phyloP scores from a whole-genome alignment of 2,797 vertebrate genomes.

The Rhinichthys osculus region DNA sequence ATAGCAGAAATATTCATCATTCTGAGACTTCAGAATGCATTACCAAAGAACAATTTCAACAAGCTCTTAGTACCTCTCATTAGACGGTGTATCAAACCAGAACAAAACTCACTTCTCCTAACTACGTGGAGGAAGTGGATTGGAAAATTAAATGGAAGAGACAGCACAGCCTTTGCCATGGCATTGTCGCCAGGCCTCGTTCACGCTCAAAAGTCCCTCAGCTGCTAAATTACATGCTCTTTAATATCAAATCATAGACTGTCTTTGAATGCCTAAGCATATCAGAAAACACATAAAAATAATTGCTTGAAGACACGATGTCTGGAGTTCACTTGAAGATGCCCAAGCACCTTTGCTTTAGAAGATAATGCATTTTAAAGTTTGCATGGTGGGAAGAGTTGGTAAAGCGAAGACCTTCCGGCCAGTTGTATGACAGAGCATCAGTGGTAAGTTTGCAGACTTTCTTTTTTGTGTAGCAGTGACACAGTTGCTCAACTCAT shows the following conservation, averaged over 20 bases:
- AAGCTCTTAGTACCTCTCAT: slow-evolving; percentile 87
- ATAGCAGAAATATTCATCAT: slow-evolving; percentile 75
- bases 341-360: slow-evolving; percentile 42
- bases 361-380: slow-evolving; percentile 31
- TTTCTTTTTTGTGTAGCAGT: slow-evolving; percentile 28
- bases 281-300: slow-evolving; percentile 79
- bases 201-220: slow-evolving; percentile 80
- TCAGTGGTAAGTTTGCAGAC: neutral
- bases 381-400: slow-evolving; percentile 1
- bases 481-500: slow-evolving; percentile 39
- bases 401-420: neutral
- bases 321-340: slow-evolving; percentile 64
- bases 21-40: slow-evolving; percentile 79
- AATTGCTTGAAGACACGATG: slow-evolving; percentile 73
- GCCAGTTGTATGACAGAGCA: neutral
- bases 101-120: slow-evolving; percentile 87
- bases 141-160: slow-evolving; percentile 88
- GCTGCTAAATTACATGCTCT: slow-evolving; percentile 82
- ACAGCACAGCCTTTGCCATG: slow-evolving; percentile 78
- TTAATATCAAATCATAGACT: slow-evolving; percentile 84
- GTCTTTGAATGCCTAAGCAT: slow-evolving; percentile 79
- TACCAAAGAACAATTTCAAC: slow-evolving; percentile 87
- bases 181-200: slow-evolving; percentile 76
- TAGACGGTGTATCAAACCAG: slow-evolving; percentile 89
- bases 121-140: slow-evolving; percentile 86